Conservation (phyloP, 2,113 vertebrate species). For the Mixornis gularis region DNA sequence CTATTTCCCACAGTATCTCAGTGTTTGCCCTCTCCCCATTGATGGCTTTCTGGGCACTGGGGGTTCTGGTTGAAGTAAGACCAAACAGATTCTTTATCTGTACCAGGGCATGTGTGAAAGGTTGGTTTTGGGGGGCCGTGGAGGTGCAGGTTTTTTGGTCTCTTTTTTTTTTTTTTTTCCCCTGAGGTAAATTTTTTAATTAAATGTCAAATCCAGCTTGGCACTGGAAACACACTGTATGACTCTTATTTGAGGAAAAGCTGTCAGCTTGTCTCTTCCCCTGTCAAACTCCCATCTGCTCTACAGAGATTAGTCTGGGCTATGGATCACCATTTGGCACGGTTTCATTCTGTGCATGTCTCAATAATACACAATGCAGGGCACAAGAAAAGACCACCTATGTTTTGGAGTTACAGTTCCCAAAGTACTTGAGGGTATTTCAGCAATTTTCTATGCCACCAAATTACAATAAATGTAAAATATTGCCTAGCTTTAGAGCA, state of each 20-base stretch:
- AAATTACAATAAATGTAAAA: background rate
- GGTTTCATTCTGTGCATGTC: background rate
- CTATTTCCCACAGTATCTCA: background rate
- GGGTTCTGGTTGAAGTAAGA: conserved; percentile 42
- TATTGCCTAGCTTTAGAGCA: background rate
- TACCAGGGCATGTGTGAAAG: background rate
- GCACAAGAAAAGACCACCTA: background rate
- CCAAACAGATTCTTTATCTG: conserved; percentile 20
- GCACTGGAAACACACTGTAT: conserved; percentile 4
- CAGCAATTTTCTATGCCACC: background rate
- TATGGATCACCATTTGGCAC: conserved; percentile 29
- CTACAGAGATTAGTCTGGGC: conserved; percentile 47
- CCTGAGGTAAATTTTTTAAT: conserved; percentile 45
- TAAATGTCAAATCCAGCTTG: conserved; percentile 50
- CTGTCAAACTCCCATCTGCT: conserved; percentile 39
- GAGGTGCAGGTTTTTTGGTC: background rate
- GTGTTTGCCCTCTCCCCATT: background rate
- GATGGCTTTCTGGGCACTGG: conserved; percentile 15
- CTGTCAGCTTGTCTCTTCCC: conserved; percentile 52
- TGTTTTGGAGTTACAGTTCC: background rate
- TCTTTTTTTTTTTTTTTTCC: background rate
- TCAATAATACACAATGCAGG: background rate
- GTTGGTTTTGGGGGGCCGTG: background rate
- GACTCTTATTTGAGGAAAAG: conserved; percentile 46
- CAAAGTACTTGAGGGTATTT: conserved; percentile 7